Base-by-base conservation (phyloP, 2,797 vertebrate species). In the Australoheros facetus region DNA sequence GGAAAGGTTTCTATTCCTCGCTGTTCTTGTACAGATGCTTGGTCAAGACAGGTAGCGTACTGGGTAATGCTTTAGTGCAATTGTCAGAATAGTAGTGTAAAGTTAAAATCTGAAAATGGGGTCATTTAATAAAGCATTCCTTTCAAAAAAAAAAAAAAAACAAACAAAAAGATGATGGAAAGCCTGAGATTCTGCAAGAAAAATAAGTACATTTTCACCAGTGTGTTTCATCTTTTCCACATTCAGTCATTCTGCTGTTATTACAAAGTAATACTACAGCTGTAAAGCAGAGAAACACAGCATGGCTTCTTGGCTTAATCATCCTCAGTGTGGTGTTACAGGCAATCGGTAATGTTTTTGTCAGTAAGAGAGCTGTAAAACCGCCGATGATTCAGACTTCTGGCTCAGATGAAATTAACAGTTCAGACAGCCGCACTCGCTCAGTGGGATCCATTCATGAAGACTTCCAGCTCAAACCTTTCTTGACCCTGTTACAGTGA, bases 1-100 rank as follows among this genome's bases (percentile, higher is more conserved):
- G 51, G 54, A 71, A 70, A 70, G 56, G 78, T 57, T 54, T 71
- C 19, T 56, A 39, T 81, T 55, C 73, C 51, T 70, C 48, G 59
- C 26, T 75, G 77, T 32, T 77, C 53, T 53, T 3, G 26, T 42
- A 32, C 64, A 69, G 64, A 69, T 51, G 17, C 64, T 69, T 69
- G 64, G 45, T 69, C 64, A 51, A 30, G 45, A 32, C 64, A 51
- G 64, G 64, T 30, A 69, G 26, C 45, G 30, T 32, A n/a, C 64
- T 69, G 64, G 64, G 45, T 69, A 51, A 69, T 53, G 17, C 64
- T 53, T 69, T 56, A 51, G 11, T 3, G 26, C 45, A 30, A 51
- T 23, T 51, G 64, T 69, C n/a, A 19, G 28, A 19, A 53, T 37
- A 37, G 37, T 37, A 37, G 37, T 11, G 64, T 69, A 3, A 45